Evolutionary conservation across 2,113 vertebrate genomes (phyloP).

Genomic region (Eublepharis macularius): DNA sequence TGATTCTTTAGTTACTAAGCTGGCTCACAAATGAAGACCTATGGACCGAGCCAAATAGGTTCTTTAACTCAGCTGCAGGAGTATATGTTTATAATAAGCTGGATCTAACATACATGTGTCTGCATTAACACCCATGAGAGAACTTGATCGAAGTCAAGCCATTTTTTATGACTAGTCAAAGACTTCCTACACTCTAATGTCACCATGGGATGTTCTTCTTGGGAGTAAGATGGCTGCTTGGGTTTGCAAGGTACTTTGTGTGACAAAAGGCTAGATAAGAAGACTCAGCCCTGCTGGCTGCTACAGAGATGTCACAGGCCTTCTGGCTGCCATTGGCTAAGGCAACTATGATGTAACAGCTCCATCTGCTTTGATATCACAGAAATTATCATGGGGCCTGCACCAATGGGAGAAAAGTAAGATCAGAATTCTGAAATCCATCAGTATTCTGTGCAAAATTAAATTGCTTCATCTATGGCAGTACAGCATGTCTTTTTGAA

Average conservation of each 20-base stretch:
- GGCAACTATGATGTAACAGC: background rate
- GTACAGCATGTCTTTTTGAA: background rate
- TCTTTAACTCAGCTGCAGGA: background rate
- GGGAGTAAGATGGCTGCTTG: background rate
- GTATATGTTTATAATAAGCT: background rate
- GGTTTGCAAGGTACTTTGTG: background rate
- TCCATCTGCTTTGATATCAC: background rate
- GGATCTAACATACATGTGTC: background rate
- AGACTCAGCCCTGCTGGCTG: background rate
- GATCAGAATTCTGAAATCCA: background rate
- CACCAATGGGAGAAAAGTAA: background rate
- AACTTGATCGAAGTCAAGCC: background rate
- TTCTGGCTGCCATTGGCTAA: background rate
- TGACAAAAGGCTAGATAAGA: background rate
- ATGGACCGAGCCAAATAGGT: too few relatives aligned
- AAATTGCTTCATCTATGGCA: background rate
- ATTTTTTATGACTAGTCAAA: background rate
- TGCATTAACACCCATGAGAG: background rate
- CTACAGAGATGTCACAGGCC: background rate
- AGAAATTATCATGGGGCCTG: background rate
- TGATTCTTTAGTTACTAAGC: too few relatives aligned
- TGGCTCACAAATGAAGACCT: too few relatives aligned
- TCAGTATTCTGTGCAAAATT: background rate
- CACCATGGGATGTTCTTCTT: too few relatives aligned
- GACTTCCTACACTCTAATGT: background rate